phyloP scores from a whole-genome alignment of 2,888 invertebrate genomes.

The Geotrupes spiniger region DNA sequence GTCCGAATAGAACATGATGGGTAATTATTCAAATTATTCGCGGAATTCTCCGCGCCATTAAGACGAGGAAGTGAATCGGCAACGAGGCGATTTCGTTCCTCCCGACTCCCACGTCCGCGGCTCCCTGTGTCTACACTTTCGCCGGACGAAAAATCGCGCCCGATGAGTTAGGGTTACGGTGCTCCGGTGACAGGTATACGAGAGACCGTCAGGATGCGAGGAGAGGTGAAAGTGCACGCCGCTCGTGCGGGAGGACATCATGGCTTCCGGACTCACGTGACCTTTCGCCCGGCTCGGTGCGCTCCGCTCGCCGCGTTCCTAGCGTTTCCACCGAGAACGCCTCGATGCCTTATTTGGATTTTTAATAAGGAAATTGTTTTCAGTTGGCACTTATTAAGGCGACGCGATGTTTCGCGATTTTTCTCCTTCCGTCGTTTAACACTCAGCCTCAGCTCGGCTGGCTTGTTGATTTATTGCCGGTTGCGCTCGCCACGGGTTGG shows the following conservation, averaged over 20 bases:
- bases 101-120: too few species aligned
- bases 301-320: constrained; percentile 32
- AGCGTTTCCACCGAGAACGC: constrained; percentile 24
- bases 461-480: constrained; percentile 10
- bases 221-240: constrained; percentile 34
- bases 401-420: background rate
- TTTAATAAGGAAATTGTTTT: constrained; percentile 15
- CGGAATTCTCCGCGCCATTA: too few species aligned
- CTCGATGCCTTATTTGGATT: constrained; percentile 17
- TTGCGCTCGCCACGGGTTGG: too few species aligned
- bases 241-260: constrained; percentile 33
- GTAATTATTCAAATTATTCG: too few species aligned
- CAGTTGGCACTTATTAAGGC: constrained; percentile 9
- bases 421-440: constrained; percentile 4
- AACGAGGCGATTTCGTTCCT: too few species aligned
- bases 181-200: constrained; percentile 28
- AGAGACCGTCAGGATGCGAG: constrained; percentile 24
- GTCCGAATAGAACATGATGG: too few species aligned
- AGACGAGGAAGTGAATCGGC: too few species aligned
- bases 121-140: too few species aligned
- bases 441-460: background rate
- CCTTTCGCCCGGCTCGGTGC: constrained; percentile 37
- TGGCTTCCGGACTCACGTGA: constrained; percentile 41
- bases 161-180: constrained; percentile 21
- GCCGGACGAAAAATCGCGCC: constrained; percentile 15